These are phyloP conservation scores for Sialia sialis DNA, from an alignment of 2,113 vertebrate species.

Conservation along the genomic window DNA sequence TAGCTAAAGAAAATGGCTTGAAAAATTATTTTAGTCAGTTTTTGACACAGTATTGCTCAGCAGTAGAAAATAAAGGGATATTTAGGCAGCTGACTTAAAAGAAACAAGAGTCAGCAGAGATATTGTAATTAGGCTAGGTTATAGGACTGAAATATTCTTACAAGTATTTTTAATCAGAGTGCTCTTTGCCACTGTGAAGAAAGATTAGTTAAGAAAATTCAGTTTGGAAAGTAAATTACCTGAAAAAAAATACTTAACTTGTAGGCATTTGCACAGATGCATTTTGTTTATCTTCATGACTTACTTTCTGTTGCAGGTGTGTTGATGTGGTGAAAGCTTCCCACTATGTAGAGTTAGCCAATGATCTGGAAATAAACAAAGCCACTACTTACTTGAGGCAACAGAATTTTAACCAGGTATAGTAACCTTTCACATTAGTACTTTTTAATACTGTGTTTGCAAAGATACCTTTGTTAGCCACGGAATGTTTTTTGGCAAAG, in stretches of 20 bases:
- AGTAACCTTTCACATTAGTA: neutral
- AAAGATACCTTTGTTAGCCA: neutral
- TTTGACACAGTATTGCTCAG: neutral
- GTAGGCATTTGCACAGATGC: neutral
- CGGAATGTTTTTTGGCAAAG: neutral
- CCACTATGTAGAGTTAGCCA: conserved; percentile 92
- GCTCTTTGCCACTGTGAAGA: neutral
- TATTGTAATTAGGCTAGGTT: neutral
- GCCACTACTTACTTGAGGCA: conserved; percentile 95
- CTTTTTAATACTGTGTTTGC: neutral
- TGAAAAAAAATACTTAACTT: neutral
- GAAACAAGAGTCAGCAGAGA: neutral
- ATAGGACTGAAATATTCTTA: neutral
- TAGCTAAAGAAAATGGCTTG: neutral
- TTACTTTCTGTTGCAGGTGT: conserved; percentile 79
- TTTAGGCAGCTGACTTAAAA: neutral
- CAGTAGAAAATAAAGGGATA: neutral
- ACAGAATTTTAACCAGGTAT: conserved; percentile 92
- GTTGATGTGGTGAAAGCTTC: conserved; percentile 93
- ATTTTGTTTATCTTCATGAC: neutral
- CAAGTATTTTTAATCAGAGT: neutral
- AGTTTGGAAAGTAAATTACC: neutral
- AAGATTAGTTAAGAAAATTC: neutral
- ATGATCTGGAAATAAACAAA: conserved; percentile 98
- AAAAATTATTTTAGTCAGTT: neutral